Conservation (phyloP, 2,797 vertebrate genomes). For the Silurus aristotelis region DNA sequence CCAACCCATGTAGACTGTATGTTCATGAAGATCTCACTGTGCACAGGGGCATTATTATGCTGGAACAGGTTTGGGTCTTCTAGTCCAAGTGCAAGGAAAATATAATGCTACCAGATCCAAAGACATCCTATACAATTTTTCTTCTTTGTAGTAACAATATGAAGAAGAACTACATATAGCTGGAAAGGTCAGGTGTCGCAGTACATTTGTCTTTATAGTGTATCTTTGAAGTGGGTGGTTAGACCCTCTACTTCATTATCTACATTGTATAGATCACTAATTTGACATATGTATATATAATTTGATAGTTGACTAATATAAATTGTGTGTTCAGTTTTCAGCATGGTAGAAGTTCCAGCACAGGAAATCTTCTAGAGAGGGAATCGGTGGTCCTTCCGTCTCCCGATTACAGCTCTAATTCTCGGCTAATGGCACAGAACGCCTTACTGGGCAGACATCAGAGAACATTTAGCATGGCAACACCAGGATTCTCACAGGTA, state of each 20-base stretch:
- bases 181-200: too few species aligned
- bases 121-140: too few species aligned
- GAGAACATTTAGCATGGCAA: slow-evolving; percentile 89
- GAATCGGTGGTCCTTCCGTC: slow-evolving; percentile 80
- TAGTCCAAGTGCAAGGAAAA: too few species aligned
- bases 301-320: background rate
- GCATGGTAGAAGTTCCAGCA: slow-evolving; percentile 94
- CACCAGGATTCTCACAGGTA: slow-evolving; percentile 90
- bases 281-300: background rate
- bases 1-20: too few species aligned
- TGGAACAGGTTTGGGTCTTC: too few species aligned
- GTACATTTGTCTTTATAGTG: background rate
- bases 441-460: slow-evolving; percentile 76
- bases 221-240: background rate
- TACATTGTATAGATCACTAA: background rate
- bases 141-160: too few species aligned
- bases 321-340: slow-evolving; percentile 77
- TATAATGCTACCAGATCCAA: too few species aligned
- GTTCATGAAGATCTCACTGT: too few species aligned
- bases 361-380: slow-evolving; percentile 92
- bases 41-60: too few species aligned
- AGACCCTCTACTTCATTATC: background rate
- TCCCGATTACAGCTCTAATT: slow-evolving; percentile 79
- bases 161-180: too few species aligned
- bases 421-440: slow-evolving; percentile 77